Base-by-base conservation (phyloP, 1,140 invertebrate genomes). In the Caerostris darwini region DNA sequence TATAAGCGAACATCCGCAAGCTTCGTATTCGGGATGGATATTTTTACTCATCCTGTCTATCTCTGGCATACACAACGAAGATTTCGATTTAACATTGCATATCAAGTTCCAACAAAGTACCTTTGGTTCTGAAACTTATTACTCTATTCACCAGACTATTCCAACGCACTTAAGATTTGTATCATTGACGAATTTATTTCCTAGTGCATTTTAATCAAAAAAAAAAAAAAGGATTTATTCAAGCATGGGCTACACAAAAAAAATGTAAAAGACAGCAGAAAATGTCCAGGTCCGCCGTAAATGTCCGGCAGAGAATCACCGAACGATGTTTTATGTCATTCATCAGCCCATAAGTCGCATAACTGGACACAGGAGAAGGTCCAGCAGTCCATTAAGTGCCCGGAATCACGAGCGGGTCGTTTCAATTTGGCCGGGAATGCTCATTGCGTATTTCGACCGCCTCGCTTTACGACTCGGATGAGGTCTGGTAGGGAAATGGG, bases 351-450 rank as follows among this genome's bases (percentile, higher is more conserved):
- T 14, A 14, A 61, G 59, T 61, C 3, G 59, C 17, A 10, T 19
- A n/a, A 50, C 34, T 10, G 19, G 8, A 10, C 10, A 14, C 3
- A 61, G 19, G 69, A 50, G 19, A 8, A 71, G 34, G 10, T 5
- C 34, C 19, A 4, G 7, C 19, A 77, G 8, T 61, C 59, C 17
- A 61, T 61, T 61, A n/a, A n/a, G n/a, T n/a, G n/a, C n/a, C n/a
- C n/a, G 69, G 69, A 50, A 77, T 77, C 69, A 10, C 19, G 69
- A 77, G 10, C 19, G 34, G 19, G 19, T 34, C 3, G 69, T 34
- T 77, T 77, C 69, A 77, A 77, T 77, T 77, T 34, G 19, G 69
- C 3, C 34, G 50, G 69, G 69, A 77, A 77, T 77, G 34, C 69
- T 77, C 69, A 77, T 77, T 50, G 69, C 10, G 8, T 77, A 12